Conservation (phyloP, 2,113 vertebrate genomes). For the Pteronura brasiliensis region DNA sequence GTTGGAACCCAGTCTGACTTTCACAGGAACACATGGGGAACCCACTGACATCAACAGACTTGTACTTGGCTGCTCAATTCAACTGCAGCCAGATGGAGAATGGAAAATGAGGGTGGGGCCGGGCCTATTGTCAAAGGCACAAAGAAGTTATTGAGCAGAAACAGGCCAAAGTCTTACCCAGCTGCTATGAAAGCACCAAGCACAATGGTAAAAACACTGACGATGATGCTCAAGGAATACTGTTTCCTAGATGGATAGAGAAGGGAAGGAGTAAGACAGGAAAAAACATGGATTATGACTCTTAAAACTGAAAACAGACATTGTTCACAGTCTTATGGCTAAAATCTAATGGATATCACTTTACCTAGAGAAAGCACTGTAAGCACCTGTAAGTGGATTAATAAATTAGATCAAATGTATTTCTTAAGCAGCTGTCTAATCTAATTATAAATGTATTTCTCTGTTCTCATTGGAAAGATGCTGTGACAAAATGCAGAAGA, state of each 20-base stretch:
- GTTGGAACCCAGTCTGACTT: not conserved
- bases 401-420: not conserved
- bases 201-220: slow-evolving; percentile 89
- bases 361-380: not conserved
- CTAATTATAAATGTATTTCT: not conserved
- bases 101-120: not conserved
- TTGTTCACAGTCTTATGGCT: not conserved
- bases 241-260: slow-evolving; percentile 83
- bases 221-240: slow-evolving; percentile 83
- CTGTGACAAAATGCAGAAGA: not conserved
- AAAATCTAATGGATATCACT: not conserved
- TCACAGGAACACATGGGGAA: not conserved
- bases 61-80: not conserved
- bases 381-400: not conserved
- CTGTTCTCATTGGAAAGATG: not conserved
- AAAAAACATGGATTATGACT: not conserved
- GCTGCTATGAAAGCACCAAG: slow-evolving; percentile 92
- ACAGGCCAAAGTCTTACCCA: slow-evolving; percentile 85
- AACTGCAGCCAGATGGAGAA: slow-evolving; percentile 53
- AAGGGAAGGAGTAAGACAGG: not conserved
- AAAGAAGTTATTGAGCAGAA: slow-evolving; percentile 41
- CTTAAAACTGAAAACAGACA: not conserved
- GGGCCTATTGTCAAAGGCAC: slow-evolving; percentile 47
- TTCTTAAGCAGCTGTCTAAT: not conserved
- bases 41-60: not conserved